phyloP scores from a whole-genome alignment of 2,797 vertebrate genomes.

The Fundulus diaphanus region DNA sequence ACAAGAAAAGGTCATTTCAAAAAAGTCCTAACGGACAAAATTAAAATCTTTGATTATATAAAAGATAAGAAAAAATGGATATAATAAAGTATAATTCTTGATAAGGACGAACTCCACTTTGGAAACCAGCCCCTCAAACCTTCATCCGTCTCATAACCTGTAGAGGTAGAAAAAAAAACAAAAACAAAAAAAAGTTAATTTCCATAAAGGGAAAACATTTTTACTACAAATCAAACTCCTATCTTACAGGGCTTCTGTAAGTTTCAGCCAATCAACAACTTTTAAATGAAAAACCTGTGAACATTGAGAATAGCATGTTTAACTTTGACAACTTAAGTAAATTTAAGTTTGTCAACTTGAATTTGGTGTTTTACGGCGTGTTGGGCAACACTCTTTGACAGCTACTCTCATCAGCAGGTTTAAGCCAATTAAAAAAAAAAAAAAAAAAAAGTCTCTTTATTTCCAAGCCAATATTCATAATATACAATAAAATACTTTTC shows the following conservation, averaged over 20 bases:
- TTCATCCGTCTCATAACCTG: constrained; percentile 77
- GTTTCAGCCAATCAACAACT: neutral
- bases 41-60: neutral
- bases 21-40: neutral
- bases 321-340: neutral
- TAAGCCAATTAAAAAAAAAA: neutral
- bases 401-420: neutral
- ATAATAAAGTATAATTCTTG: neutral
- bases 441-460: too few species aligned
- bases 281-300: neutral
- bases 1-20: neutral
- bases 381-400: neutral
- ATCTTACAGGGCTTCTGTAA: neutral
- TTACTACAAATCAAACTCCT: neutral
- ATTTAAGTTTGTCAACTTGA: neutral
- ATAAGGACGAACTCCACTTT: neutral
- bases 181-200: neutral
- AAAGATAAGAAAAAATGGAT: neutral
- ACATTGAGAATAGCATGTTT: neutral
- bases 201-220: neutral
- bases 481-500: neutral
- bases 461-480: neutral
- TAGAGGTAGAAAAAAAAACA: constrained; percentile 3
- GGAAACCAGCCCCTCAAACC: constrained; percentile 56
- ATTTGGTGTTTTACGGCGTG: neutral